Base-by-base conservation (phyloP, 1,140 invertebrate species). In the Samia ricini region DNA sequence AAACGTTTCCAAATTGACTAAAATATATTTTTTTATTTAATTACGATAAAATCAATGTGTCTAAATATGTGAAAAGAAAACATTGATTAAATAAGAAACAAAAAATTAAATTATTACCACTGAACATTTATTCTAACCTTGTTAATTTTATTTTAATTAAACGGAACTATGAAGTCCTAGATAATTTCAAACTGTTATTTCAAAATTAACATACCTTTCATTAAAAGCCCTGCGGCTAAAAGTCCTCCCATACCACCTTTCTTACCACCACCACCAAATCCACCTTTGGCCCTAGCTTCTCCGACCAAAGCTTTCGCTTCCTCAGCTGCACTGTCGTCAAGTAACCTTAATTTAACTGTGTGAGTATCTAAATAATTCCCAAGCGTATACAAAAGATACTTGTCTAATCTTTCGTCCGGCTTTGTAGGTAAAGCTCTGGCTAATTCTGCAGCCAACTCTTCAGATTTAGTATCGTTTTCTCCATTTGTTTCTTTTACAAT, bases 361-460 rank as follows among this genome's bases (percentile, higher is more conserved):
- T 96, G 95, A 7, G 92, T 94, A 74, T 94, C 94, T 21, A 97
- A 83, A 57, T 95, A 95, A 63, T 89, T 93, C 21, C 93, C 93
- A 24, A 96, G 81, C 77, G 95, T 95, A 69, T 93, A 94, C 59
- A 95, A 69, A 29, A 96, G 85, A 61, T 94, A 96, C 33, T 94
- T 95, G 76, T 97, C 95, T 19, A 96, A 77, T n/a, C 95, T 90
- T 26, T 95, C 94, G 64, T 95, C 94, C 2, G 94, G 93, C 71
- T 95, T 95, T 58, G 94, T 94, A 0, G 95, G 95, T 77, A 95
- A 94, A 42, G 94, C 93, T 60, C 94, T 92, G 0, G 95, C 95
- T 1, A 96, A 77, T 75, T 95, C 95, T 42, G 93, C 90, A 22
- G 95, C 94, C 20, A 96, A 91, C 21, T 95, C 94, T 8, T 94